Percentiles rank a stretch among this genome's conserved stretches.
phyloP scores from a whole-genome alignment of 2,113 vertebrate species.

The Gavialis gangeticus region DNA sequence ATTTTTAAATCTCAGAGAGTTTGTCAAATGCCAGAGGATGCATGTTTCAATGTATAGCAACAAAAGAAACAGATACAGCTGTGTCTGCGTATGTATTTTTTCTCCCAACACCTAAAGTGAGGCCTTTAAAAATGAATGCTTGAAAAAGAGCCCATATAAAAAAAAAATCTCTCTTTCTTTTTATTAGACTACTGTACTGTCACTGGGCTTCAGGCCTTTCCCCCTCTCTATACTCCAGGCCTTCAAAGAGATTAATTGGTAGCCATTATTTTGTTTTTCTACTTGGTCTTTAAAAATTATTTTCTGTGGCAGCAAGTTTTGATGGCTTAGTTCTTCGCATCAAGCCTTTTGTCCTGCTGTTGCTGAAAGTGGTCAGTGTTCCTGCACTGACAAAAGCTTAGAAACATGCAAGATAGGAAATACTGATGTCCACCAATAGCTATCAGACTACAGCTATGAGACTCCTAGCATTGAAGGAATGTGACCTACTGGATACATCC shows the following conservation, averaged over 20 bases:
- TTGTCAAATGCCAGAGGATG: not conserved
- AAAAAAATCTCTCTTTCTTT: not conserved
- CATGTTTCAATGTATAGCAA: not conserved
- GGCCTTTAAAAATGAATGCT: not conserved
- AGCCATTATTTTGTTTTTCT: not conserved
- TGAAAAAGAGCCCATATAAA: not conserved
- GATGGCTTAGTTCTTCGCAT: not conserved
- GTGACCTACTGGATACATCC: not conserved
- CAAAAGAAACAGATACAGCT: not conserved
- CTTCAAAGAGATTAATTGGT: not conserved
- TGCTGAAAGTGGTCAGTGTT: not conserved
- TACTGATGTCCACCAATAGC: not conserved
- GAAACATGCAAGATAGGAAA: not conserved
- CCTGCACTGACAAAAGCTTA: not conserved
- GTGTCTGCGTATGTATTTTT: not conserved
- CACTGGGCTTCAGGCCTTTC: not conserved
- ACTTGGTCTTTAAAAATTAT: not conserved
- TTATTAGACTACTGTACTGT: not conserved
- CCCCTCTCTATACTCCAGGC: not conserved
- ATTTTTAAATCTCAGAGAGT: not conserved
- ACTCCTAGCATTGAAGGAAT: not conserved
- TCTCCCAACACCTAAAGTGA: not conserved
- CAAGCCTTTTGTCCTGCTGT: not conserved
- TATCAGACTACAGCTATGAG: not conserved
- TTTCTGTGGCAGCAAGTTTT: not conserved